These are phyloP conservation scores for Protobothrops flavoviridis DNA, from an alignment of 2,113 vertebrate genomes.

Conservation along the genomic window DNA sequence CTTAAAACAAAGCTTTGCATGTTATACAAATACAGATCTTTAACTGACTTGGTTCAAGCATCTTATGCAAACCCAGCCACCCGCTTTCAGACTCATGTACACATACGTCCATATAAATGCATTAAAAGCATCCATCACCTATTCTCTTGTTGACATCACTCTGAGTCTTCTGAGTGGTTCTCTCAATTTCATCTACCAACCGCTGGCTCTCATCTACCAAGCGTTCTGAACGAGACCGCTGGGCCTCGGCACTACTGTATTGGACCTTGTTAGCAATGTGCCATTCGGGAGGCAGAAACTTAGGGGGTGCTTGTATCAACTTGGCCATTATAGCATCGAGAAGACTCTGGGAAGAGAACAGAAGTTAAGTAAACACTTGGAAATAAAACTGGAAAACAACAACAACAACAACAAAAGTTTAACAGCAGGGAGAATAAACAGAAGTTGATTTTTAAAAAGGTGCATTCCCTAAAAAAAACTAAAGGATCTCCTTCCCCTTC, in stretches of 20 bases:
- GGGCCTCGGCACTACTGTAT: constrained; percentile 67
- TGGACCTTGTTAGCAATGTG: constrained; percentile 67
- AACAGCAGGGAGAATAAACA: neutral
- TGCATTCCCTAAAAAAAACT: neutral
- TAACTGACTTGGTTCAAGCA: neutral
- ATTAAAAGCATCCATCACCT: constrained; percentile 67
- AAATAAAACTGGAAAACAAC: neutral
- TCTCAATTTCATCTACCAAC: constrained; percentile 80
- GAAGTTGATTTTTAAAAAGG: neutral
- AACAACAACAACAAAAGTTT: neutral
- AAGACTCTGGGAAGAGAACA: constrained; percentile 40
- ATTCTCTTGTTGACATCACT: constrained; percentile 80
- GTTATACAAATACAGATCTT: neutral
- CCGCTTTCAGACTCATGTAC: neutral
- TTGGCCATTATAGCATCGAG: constrained; percentile 73
- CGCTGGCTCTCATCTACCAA: constrained; percentile 75
- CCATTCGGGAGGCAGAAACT: constrained; percentile 76
- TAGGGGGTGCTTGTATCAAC: constrained; percentile 62
- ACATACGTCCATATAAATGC: neutral
- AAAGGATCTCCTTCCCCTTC: neutral
- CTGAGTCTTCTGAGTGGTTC: constrained; percentile 76
- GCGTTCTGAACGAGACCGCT: constrained; percentile 75
- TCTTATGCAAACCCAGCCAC: neutral
- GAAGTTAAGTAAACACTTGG: neutral
- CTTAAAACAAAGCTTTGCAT: neutral